phyloP scores from a whole-genome alignment of 2,888 invertebrate species.

The Bugula neritina region DNA sequence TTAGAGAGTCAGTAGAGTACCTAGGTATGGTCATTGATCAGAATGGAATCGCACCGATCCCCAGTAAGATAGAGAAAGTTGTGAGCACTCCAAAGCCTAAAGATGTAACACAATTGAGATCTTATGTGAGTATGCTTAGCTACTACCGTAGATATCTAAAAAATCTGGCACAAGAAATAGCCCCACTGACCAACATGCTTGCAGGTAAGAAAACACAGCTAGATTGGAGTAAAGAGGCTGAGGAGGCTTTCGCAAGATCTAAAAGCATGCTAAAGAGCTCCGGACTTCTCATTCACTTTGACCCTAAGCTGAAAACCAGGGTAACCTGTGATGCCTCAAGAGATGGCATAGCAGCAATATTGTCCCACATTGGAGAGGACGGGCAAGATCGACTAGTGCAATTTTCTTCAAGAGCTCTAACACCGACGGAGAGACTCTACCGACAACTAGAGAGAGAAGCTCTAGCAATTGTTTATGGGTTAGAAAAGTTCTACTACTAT shows the following conservation, averaged over 20 bases:
- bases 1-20: neutral
- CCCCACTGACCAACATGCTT: neutral
- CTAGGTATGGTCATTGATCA: neutral
- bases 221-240: neutral
- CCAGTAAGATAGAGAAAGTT: neutral
- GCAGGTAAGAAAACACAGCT: neutral
- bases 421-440: slow-evolving; percentile 47
- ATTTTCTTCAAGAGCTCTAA: slow-evolving; percentile 51
- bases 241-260: neutral
- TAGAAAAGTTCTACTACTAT: slow-evolving; percentile 51
- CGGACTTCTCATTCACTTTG: neutral
- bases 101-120: neutral
- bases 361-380: slow-evolving; percentile 30
- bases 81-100: neutral
- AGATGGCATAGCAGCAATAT: neutral
- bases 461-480: slow-evolving; percentile 47
- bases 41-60: neutral
- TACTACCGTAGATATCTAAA: neutral
- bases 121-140: neutral
- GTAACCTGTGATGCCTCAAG: slow-evolving; percentile 10
- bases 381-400: slow-evolving; percentile 50
- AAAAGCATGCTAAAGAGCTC: neutral
- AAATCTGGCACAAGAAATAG: neutral
- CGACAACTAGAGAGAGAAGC: slow-evolving; percentile 50
- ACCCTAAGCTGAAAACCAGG: neutral